Conservation (phyloP, 2,888 invertebrate genomes). For the Molanna angustata region DNA sequence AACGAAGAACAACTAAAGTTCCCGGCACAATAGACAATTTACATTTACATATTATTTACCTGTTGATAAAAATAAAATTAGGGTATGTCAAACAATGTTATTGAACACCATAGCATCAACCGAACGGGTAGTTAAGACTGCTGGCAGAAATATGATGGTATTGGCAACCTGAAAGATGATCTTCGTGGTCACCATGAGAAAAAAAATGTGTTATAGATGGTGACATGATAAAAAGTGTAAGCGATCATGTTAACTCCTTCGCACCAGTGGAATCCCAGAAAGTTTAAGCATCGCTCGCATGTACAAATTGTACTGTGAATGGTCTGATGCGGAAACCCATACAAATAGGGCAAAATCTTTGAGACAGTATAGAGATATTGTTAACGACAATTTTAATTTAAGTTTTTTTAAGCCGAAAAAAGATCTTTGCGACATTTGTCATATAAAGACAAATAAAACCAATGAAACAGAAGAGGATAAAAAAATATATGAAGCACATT, state of each 20-base stretch:
- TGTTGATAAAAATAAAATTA: too few species aligned
- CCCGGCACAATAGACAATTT: too few species aligned
- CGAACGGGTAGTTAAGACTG: too few species aligned
- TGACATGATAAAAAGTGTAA: background rate
- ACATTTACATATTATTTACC: too few species aligned
- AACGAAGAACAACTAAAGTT: too few species aligned
- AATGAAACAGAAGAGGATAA: background rate
- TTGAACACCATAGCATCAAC: too few species aligned
- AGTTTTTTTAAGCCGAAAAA: background rate
- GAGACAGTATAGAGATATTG: conserved; percentile 2
- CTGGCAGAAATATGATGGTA: too few species aligned
- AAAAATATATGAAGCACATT: background rate
- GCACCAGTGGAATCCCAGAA: background rate
- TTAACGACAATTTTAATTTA: background rate
- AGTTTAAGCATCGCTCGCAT: background rate
- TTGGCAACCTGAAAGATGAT: too few species aligned
- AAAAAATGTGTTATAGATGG: too few species aligned
- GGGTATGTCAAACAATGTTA: too few species aligned
- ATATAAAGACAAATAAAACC: background rate
- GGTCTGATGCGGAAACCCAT: background rate
- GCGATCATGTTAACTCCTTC: background rate
- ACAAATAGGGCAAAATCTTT: background rate
- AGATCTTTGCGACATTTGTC: background rate
- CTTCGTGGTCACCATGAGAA: too few species aligned
- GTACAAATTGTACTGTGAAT: background rate